Evolutionary conservation across 1,140 invertebrate species (phyloP), one percentile per base, ranked within the genome.

Genomic region (Cylas formicarius): DNA sequence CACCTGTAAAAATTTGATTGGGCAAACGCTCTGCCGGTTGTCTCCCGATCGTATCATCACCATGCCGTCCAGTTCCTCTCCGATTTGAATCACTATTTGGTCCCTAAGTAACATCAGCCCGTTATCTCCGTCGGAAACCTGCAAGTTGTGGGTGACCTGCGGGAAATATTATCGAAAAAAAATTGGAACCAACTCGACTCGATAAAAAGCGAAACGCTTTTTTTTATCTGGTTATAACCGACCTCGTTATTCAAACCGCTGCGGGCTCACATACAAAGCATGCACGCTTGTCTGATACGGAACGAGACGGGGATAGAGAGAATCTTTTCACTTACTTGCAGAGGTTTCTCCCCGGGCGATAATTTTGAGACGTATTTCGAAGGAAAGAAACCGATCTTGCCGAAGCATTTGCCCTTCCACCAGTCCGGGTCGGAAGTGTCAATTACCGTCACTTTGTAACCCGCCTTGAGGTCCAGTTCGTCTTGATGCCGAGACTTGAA

Each of bases 371-470:
- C 90, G 61, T 95, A 96, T 53, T 91, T 93, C 29, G 90, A 92
- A 1, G 91, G 92, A 61, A 96, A 95, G 67, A 86, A 95, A 14
- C 91, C 92, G n/a, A 85, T 76, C 55, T 83, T 80, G 10, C 90
- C 90, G 37, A 93, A 72, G 58, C 89, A 93, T 67, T 94, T 94
- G 19, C 91, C 92, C 70, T 92, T 86, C 92, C 92, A 97, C 93
- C 93, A 97, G 60, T 96, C 90, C 10, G 84, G 86, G 67, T 95
- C 90, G 0, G 88, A 86, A 20, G 87, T 93, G 59, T 95, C 91
- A 33, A 90, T 91, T 10, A 96, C 91, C 3, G 87, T 94, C 16
- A 96, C 82, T 66, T 93, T 93, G 70, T 91, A 92, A 2, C 93
- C 92, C 31, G 93, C 90, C 67, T 92, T 95, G 2, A 97, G 73